Percentiles rank a stretch among this genome's conserved stretches.
Evolutionary conservation across 2,888 invertebrate species (phyloP).

Genomic region (Drosophila pegasa): DNA sequence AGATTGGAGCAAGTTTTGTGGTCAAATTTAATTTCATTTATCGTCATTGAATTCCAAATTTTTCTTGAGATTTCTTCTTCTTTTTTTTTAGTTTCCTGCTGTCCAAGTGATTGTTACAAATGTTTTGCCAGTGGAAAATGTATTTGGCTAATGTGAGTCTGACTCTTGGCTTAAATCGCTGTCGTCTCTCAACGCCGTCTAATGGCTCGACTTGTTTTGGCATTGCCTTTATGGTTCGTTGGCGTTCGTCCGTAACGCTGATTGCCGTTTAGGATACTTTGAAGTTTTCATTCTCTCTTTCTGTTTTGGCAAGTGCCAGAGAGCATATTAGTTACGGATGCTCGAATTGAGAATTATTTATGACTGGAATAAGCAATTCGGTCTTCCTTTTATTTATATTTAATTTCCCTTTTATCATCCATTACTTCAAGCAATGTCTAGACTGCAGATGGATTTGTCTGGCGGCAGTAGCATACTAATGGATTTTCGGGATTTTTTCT

Average conservation of each 20-base stretch:
- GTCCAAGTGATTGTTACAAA: slow-evolving; percentile 51
- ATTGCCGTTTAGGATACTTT: slow-evolving; percentile 40
- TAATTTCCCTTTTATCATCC: background rate
- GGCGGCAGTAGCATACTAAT: slow-evolving; percentile 21
- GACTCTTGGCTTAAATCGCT: slow-evolving; percentile 26
- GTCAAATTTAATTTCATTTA: slow-evolving; percentile 64
- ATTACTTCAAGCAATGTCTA: slow-evolving; percentile 10
- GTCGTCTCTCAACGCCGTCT: slow-evolving; percentile 34
- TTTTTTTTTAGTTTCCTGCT: slow-evolving; percentile 11
- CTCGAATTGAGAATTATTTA: background rate
- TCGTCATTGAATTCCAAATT: slow-evolving; percentile 21
- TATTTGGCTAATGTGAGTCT: slow-evolving; percentile 55
- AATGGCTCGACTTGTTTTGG: slow-evolving; percentile 53
- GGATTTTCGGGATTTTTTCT: background rate
- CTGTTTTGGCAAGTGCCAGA: slow-evolving; percentile 7
- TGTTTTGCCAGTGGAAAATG: slow-evolving; percentile 42
- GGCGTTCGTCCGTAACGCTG: slow-evolving; percentile 19
- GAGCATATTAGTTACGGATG: slow-evolving; percentile 10
- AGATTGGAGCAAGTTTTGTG: slow-evolving; percentile 38
- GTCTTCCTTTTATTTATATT: background rate
- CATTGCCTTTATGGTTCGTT: slow-evolving; percentile 59
- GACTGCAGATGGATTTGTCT: slow-evolving; percentile 27
- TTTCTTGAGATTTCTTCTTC: background rate
- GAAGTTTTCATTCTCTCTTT: slow-evolving; percentile 30
- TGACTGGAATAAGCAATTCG: background rate